Evolutionary conservation across 2,113 vertebrate species (phyloP).

Genomic region (Nycticryphes semicollaris): DNA sequence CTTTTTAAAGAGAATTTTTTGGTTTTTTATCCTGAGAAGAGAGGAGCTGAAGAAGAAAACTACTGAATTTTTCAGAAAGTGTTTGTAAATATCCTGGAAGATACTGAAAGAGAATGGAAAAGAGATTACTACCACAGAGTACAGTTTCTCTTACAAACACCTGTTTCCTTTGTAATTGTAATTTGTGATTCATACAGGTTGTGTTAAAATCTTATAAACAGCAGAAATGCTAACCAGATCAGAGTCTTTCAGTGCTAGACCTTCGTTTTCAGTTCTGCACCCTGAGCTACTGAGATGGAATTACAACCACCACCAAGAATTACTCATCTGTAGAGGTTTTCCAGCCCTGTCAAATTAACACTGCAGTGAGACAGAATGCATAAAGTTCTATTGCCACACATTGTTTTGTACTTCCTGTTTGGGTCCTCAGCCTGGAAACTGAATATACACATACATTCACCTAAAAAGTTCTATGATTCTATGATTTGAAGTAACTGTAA

Average conservation of each 20-base stretch:
- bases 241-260: neutral
- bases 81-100: neutral
- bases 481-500: neutral
- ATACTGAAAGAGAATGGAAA: neutral
- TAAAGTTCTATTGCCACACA: neutral
- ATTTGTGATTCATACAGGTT: neutral
- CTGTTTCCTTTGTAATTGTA: neutral
- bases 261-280: neutral
- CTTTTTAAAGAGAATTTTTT: neutral
- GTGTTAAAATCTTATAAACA: neutral
- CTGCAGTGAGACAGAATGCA: neutral
- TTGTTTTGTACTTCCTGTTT: neutral
- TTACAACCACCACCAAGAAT: neutral
- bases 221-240: neutral
- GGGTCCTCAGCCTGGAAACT: neutral
- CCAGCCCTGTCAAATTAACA: neutral
- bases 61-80: neutral
- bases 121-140: neutral
- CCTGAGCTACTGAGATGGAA: neutral
- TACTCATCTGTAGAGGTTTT: neutral
- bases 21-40: neutral
- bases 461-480: neutral
- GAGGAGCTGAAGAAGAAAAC: neutral
- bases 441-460: neutral
- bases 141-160: neutral